Conservation (phyloP, 1,140 invertebrate genomes). For the Trichoplusia ni region DNA sequence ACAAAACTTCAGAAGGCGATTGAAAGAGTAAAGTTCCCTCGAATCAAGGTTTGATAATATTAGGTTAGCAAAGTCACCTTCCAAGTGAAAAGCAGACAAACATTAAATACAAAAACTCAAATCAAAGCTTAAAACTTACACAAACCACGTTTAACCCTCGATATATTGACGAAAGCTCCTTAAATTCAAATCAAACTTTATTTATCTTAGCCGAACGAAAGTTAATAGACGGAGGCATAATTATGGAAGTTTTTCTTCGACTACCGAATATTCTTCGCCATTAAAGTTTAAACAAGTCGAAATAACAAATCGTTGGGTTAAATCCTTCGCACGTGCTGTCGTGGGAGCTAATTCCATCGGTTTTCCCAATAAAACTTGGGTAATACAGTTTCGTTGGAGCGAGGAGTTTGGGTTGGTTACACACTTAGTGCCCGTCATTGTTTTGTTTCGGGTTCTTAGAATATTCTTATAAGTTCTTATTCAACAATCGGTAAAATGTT, state of each 20-base stretch:
- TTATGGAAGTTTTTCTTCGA: constrained; percentile 11
- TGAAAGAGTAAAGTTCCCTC: too few relatives aligned
- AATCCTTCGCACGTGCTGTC: constrained; percentile 13
- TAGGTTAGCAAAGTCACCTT: neutral
- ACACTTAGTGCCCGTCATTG: too few relatives aligned
- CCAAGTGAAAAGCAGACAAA: neutral
- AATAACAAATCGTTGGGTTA: constrained; percentile 12
- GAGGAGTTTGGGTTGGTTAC: neutral
- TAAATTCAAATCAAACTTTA: constrained; percentile 3
- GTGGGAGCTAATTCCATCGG: constrained; percentile 7
- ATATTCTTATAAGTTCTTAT: too few relatives aligned
- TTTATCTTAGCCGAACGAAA: constrained; percentile 1
- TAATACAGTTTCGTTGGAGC: constrained; percentile 19
- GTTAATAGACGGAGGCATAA: neutral
- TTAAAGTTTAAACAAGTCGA: neutral
- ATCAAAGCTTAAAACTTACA: neutral
- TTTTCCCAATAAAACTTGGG: constrained; percentile 26
- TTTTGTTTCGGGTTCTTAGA: too few relatives aligned
- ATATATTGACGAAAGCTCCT: neutral
- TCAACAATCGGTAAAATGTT: too few relatives aligned
- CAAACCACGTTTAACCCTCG: neutral
- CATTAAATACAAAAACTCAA: too few relatives aligned
- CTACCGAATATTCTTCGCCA: neutral
- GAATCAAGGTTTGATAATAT: neutral
- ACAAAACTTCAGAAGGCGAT: too few relatives aligned